Base-by-base conservation (phyloP, 2,113 vertebrate species). In the Salminus brasiliensis region DNA sequence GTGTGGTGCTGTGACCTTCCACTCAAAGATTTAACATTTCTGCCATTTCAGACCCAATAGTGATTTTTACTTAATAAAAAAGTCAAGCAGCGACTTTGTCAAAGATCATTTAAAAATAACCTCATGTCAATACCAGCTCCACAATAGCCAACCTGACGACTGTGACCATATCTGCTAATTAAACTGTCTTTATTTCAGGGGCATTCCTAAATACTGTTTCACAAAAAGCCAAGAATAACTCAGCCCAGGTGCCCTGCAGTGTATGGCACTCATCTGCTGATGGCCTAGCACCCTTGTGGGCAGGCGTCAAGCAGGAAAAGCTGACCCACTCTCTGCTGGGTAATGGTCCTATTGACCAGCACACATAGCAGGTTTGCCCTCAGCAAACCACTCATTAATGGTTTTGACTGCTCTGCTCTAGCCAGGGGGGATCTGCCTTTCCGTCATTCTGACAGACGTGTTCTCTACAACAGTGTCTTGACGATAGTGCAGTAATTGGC, bases 261-360 rank as follows among this genome's bases (percentile, higher is more conserved):
- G 59, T 34, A 47, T 30, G 41, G 25, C 55, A 80, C 32, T 72
- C 0, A 47, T 36, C 23, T 68, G 25, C 65, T 62, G 21, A 74
- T 77, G 55, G 60, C 71, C 71, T 71, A 34, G 25, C 62, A 59
- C 57, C 49, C 72, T 70, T n/a, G 9, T 27, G 62, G 18, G 62
- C 18, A 18, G 23, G 62, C 11, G 73, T 62, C 47, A 69, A 72
- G 47, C 34, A 25, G 45, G 34, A 84, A 77, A 77, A 30, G 74
- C 68, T 84, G 67, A 81, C 41, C 62, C 32, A 53, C 65, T 72
- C 41, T 55, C 9, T 59, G 57, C 72, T 60, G 59, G 62, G 82
- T 80, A 80, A 80, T 80, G 39, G 9, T 83, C 67, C 80, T 79
- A 79, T 79, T 79, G 73, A 76, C 80, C 60, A 52, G 73, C 43